Evolutionary conservation across 2,113 vertebrate genomes (phyloP).

Genomic region (Hippocampus abdominalis): DNA sequence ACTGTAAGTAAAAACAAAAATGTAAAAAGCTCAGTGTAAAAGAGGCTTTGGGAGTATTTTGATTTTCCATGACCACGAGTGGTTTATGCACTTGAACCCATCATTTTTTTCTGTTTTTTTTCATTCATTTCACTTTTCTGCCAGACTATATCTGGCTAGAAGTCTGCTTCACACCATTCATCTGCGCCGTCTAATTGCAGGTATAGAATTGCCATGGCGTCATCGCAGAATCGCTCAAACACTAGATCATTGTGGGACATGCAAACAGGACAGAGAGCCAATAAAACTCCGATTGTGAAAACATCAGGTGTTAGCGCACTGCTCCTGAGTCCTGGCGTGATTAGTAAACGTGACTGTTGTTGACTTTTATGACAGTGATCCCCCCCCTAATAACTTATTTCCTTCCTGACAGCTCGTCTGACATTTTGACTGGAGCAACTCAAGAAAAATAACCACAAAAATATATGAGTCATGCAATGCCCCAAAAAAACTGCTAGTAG

Average conservation of each 20-base stretch:
- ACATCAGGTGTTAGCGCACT: conserved; percentile 40
- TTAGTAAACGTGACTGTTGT: conserved; percentile 4
- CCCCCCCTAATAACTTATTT: conserved; percentile 17
- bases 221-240: conserved; percentile 42
- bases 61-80: background rate
- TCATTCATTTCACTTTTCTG: conserved; percentile 20
- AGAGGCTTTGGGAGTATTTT: conserved; percentile 3
- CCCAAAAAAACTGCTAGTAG: background rate
- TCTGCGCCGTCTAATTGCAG: conserved; percentile 50
- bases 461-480: conserved; percentile 10
- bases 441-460: background rate
- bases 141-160: conserved; percentile 26
- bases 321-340: conserved; percentile 2
- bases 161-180: conserved; percentile 30
- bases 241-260: conserved; percentile 47
- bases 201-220: conserved; percentile 52
- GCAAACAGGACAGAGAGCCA: conserved; percentile 9
- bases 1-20: background rate
- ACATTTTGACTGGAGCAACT: conserved; percentile 1
- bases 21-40: conserved; percentile 1
- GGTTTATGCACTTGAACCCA: background rate
- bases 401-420: conserved; percentile 16
- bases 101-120: conserved; percentile 5
- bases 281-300: conserved; percentile 31
- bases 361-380: conserved; percentile 21